These are phyloP conservation scores for human DNA, from an alignment of 2,113 vertebrate genomes.

Conservation along the genomic window GRCh38 chr6:104680501-104681000, in stretches of 20 bases:
- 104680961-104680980: slow-evolving; percentile 8
- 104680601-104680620: neutral
- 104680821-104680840: neutral
- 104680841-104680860: neutral
- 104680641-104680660: neutral
- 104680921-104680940: neutral
- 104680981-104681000: slow-evolving; percentile 8
- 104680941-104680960: neutral
- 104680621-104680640: neutral
- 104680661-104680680: neutral
- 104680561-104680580: neutral
- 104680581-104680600: neutral
- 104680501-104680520: no score
- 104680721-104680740: neutral
- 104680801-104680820: neutral
- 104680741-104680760: neutral
- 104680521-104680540: neutral
- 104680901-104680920: neutral
- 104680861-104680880: neutral
- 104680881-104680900: neutral
- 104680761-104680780: neutral
- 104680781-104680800: neutral
- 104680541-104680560: neutral
- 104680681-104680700: neutral
- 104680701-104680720: neutral